phyloP scores from a whole-genome alignment of 2,113 vertebrate species.

The Phoxinus phoxinus region DNA sequence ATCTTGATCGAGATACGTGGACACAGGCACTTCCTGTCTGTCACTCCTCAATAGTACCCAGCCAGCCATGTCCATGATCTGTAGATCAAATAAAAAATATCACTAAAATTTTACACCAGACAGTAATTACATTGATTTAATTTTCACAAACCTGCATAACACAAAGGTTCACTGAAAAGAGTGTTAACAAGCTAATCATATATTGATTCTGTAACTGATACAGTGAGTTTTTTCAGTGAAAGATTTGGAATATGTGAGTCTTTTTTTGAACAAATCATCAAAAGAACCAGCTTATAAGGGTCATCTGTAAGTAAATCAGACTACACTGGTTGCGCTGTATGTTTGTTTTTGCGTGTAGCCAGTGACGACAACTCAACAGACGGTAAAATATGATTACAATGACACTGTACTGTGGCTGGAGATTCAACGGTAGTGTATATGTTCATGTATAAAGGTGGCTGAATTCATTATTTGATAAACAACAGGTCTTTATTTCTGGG shows the following conservation, averaged over 20 bases:
- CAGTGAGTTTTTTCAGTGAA: background rate
- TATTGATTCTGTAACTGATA: background rate
- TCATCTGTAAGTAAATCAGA: background rate
- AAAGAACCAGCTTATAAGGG: too few relatives aligned
- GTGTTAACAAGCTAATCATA: background rate
- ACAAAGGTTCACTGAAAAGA: background rate
- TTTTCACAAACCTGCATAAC: background rate
- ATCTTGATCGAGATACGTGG: conserved; percentile 69
- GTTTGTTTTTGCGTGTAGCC: background rate
- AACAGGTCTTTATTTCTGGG: background rate
- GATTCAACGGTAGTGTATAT: background rate
- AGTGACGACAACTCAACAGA: background rate
- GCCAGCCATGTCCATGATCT: conserved; percentile 88
- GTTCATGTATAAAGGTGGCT: background rate
- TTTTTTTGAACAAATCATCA: background rate
- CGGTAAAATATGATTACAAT: background rate
- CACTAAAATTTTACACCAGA: background rate
- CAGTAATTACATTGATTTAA: background rate
- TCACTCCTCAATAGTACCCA: conserved; percentile 88
- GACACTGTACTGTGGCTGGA: background rate
- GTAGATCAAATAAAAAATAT: background rate
- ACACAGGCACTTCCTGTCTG: conserved; percentile 81
- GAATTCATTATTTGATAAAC: background rate
- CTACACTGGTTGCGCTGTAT: background rate
- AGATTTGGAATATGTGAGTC: background rate